These are phyloP conservation scores for Rhinoderma darwinii DNA, from an alignment of 2,113 vertebrate genomes.

Conservation along the genomic window DNA sequence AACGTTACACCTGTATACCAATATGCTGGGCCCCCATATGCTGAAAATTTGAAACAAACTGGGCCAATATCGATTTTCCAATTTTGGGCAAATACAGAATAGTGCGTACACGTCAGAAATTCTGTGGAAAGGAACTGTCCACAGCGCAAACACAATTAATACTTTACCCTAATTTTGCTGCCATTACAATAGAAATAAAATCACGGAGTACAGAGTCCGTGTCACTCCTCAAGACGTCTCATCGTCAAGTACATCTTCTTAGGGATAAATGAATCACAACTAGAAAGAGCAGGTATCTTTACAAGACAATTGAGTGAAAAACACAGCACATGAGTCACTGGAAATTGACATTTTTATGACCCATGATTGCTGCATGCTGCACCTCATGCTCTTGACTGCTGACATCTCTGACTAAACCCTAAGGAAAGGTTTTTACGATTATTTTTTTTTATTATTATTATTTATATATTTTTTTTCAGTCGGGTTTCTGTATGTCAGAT, in stretches of 20 bases:
- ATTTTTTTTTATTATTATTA: neutral
- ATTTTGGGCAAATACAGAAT: too few relatives aligned
- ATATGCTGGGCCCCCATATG: too few relatives aligned
- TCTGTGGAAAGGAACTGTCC: too few relatives aligned
- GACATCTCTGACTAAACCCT: slow-evolving; percentile 70
- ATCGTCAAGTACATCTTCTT: slow-evolving; percentile 40
- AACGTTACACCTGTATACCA: too few relatives aligned
- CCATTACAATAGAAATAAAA: neutral
- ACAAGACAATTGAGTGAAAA: slow-evolving; percentile 51
- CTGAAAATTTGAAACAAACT: too few relatives aligned
- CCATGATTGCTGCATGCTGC: slow-evolving; percentile 63
- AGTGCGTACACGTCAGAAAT: too few relatives aligned
- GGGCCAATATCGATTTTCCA: too few relatives aligned
- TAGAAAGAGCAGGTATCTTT: slow-evolving; percentile 22
- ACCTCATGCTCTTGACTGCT: slow-evolving; percentile 63
- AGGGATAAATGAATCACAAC: slow-evolving; percentile 32
- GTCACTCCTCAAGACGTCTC: neutral
- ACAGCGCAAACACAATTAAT: neutral
- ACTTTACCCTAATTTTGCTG: neutral
- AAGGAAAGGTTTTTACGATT: slow-evolving; percentile 63
- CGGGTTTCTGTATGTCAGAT: slow-evolving; percentile 72
- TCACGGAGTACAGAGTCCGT: neutral
- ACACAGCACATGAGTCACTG: slow-evolving; percentile 66
- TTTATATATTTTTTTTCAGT: slow-evolving; percentile 66
- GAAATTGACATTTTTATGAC: slow-evolving; percentile 70